Evolutionary conservation across 2,888 invertebrate species (phyloP), one percentile per base, ranked within the genome.

Genomic region (Agriopis marginaria): DNA sequence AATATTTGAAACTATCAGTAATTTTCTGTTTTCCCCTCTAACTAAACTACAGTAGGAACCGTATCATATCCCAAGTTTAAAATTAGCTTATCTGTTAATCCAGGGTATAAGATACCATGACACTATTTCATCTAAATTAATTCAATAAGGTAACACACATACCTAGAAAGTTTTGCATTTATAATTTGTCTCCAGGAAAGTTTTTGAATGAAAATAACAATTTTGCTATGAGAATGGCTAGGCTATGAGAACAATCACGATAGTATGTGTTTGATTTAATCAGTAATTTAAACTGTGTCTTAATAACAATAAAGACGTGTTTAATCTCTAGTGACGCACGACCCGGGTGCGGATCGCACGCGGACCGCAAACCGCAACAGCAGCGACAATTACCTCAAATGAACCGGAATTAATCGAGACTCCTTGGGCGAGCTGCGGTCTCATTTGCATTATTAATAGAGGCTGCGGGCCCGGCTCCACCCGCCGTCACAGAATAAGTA

Each of bases 361-460:
- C 77, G 76, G 77, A 86, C 90, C 91, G 82, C 90, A 89, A 82
- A 88, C 91, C 91, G 86, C 90, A 88, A 82, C 88, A 80, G 82
- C 91, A 88, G 86, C 89, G 93, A 93, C 93, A 94, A 93, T 94
- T 94, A 93, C 93, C 94, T 92, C 93, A 94, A 94, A 93, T 93
- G 93, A 93, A 94, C 91, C 93, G 87, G 92, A 93, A 93, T 94
- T 93, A 94, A 94, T 94, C 92, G 93, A 85, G 92, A 89, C 89
- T 89, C 91, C 91, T 93, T 93, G 93, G 92, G 91, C 92, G 89
- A 86, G 92, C 91, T 91, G 93, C 92, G 93, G 93, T 91, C 93
- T 93, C 93, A 93, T 93, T 93, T 93, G 91, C 93, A 94, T 94
- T 94, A 94, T 94, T 94, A 94, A 94, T 94, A 93, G 93, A 91